Evolutionary conservation across 2,888 invertebrate genomes (phyloP).

Genomic region (Eurytoma californica): DNA sequence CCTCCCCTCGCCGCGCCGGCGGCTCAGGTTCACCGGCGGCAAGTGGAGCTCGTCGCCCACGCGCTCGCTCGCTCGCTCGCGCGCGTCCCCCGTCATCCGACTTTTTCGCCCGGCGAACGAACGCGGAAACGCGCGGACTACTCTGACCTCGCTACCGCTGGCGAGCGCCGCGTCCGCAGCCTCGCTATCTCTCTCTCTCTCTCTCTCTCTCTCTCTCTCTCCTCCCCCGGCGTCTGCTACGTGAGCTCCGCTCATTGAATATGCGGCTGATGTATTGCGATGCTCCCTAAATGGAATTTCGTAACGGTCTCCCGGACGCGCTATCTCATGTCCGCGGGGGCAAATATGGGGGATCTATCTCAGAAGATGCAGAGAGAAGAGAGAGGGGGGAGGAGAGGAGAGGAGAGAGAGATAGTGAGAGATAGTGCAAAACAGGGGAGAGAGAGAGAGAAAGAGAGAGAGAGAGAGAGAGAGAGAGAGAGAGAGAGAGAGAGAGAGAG

Average conservation of each 20-base stretch:
- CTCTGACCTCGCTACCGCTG: slow-evolving; percentile 51
- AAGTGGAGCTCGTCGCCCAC: slow-evolving; percentile 59
- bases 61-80: too few species aligned
- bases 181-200: not conserved
- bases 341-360: slow-evolving; percentile 43
- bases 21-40: slow-evolving; percentile 32
- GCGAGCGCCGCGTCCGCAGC: slow-evolving; percentile 22
- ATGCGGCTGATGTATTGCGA: slow-evolving; percentile 51
- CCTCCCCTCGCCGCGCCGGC: too few species aligned
- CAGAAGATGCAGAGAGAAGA: too few species aligned
- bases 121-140: slow-evolving; percentile 35
- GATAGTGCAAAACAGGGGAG: too few species aligned
- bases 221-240: not conserved
- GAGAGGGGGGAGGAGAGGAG: too few species aligned
- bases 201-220: too few species aligned
- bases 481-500: too few species aligned
- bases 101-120: slow-evolving; percentile 32
- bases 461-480: too few species aligned
- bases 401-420: too few species aligned
- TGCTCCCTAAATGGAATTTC: slow-evolving; percentile 59
- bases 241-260: slow-evolving; percentile 50
- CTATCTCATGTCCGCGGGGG: slow-evolving; percentile 30
- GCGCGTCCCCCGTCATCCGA: not conserved
- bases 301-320: slow-evolving; percentile 56
- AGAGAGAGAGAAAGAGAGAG: too few species aligned